Evolutionary conservation across 2,888 invertebrate species (phyloP), one percentile per base, ranked within the genome.

Genomic region (Sabatieria punctata): DNA sequence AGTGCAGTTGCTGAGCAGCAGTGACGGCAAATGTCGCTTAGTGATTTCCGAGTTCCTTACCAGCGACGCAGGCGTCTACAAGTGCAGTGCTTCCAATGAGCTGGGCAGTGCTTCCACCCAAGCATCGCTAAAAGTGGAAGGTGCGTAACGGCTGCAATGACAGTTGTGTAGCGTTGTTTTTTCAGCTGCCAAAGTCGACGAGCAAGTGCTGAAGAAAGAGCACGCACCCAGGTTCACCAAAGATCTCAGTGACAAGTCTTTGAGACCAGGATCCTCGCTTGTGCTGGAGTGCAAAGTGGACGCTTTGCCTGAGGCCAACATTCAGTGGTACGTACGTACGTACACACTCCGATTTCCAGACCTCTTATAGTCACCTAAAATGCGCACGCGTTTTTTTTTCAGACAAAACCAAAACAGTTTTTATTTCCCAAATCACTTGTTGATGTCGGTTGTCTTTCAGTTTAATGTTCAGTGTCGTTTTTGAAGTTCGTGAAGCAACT

Each of bases 11-110:
- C n/a, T n/a, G n/a, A n/a, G n/a, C n/a, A n/a, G n/a, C n/a, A n/a
- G n/a, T 3, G 61, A 61, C 23, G 64, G 64, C 33, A 57, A 59
- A 4, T 64, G 64, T 46, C 52, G 61, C 4, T 48, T 64, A 11
- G 52, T 53, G 33, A 58, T 64, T 46, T 41, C 46, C 45, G 49
- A 53, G 23, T 59, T 58, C 49, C 13, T n/a, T 24, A 13, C 19
- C 4, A 36, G 36, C 3, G 48, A 50, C 26, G 48, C 8, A 11
- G 39, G 35, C 25, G 15, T 18, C 19, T 50, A 48, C 69, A 75
- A 77, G 18, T 85, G 85, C 68, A 78, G 78, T 63, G 78, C 88
- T 25, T 75, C 77, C 62, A 93, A 91, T 65, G 79, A 82, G 37
- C 76, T 81, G 50, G 91, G 91, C 1, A 73, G 35, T 2, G 48